Base-by-base conservation (phyloP, 1,140 invertebrate genomes). In the Dendroctonus valens region DNA sequence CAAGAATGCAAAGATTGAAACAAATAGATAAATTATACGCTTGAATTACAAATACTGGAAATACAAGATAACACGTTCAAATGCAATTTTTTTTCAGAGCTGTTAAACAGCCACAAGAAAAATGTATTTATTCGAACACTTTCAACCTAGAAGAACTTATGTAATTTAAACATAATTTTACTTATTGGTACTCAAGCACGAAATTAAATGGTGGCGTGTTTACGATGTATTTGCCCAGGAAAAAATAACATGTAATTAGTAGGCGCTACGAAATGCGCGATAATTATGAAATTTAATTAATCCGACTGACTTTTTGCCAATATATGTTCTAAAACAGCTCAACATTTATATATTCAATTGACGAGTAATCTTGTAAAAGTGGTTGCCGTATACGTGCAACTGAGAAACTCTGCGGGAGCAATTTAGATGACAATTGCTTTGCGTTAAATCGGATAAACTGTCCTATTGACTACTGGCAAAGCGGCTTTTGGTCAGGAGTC, bases 151-250 rank as follows among this genome's bases (percentile, higher is more conserved):
- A 12, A 46, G 8, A 11, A 46, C 1, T 12, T 11, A 46, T 11
- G 12, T 46, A 46, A 11, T 46, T 46, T 11, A 46, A 46, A 1
- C 12, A 46, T 11, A 46, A 46, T 46, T 46, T 11, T 11, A 11
- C 4, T 46, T 46, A 46, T 11, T 46, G 12, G 8, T 4, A 46
- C 8, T 46, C 42, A 46, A 46, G 42, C 42, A 12, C 8, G 42
- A 46, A 46, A 46, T 46, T 46, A 46, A 46, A 46, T 44, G 42
- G 12, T 46, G 42, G 42, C 42, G 42, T 46, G 42, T 46, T 12
- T 11, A 4, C 12, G 8, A 46, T 9, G 12, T 11, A 46, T 46
- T 46, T 46, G 8, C 8, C 42, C 42, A 11, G 50, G 26, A 15
- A 52, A 52, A 7, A 26, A 5, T 14, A n/a, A 5, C 26, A 9